Evolutionary conservation across 2,113 vertebrate species (phyloP), one percentile per base, ranked within the genome.

Genomic region (Eubucco bourcierii): DNA sequence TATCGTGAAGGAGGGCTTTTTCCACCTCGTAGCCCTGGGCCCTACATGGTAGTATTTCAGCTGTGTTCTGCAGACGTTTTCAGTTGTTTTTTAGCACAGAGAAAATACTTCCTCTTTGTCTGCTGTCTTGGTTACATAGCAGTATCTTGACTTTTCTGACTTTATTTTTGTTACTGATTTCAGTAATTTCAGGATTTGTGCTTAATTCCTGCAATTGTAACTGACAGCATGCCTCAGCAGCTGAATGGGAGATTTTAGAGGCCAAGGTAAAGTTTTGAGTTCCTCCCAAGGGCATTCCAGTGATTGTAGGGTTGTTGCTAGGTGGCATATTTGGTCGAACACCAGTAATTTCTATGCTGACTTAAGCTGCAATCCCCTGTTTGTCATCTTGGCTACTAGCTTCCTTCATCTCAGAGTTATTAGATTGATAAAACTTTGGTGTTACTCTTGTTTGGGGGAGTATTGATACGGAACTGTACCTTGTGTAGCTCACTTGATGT

Each of bases 251-350:
- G 20, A 23, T 70, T 91, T 85, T 94, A 56, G 76, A 95, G 90
- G 59, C 53, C 34, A 72, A 85, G 61, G 84, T 86, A 53, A 90
- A 81, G 19, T 94, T 95, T 83, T 92, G 78, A 70, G 52, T 95
- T 17, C 71, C 96, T 77, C 82, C 56, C 44, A 50, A 39, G n/a
- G 53, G 60, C 46, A 10, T 77, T 33, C 47, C 5, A 16, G 58
- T 92, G 74, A 84, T 50, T 55, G 21, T 58, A 78, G 52, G 70
- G 59, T 89, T 9, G 6, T 50, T 4, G 6, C 85, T 37, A 88
- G 58, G 73, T 11, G 8, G 33, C 70, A 72, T 44, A 87, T 10
- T 31, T 90, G 83, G n/a, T 85, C 72, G 76, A 94, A 59, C 17
- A 65, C 34, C 47, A 64, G 61, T 95, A 91, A 89, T 88, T 91